Conservation (phyloP, 2,113 vertebrate species). For the Tyto alba region DNA sequence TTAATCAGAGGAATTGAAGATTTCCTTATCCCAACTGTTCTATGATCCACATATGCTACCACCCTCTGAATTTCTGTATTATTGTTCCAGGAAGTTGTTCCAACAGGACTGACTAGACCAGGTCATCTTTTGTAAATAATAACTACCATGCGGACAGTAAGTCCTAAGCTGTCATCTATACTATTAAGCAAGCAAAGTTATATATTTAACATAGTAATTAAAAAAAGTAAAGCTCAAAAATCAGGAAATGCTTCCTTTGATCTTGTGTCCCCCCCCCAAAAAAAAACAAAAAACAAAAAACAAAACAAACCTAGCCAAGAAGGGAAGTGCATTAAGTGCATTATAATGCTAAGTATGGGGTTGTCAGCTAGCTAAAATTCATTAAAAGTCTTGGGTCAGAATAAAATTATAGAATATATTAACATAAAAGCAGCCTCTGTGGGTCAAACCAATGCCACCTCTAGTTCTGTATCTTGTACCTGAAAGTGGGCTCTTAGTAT, state of each 20-base stretch:
- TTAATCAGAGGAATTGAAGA: not conserved
- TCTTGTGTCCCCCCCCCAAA: not conserved
- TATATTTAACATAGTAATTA: not conserved
- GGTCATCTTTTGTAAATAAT: not conserved
- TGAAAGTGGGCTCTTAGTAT: not conserved
- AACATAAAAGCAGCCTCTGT: not conserved
- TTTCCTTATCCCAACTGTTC: not conserved
- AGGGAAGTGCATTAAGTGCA: not conserved
- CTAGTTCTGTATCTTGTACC: not conserved
- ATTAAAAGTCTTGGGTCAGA: not conserved
- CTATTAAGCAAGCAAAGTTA: not conserved
- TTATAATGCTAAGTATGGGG: not conserved
- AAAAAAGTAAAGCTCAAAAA: not conserved
- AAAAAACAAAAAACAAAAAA: not conserved
- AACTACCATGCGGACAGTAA: not conserved
- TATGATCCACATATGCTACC: not conserved
- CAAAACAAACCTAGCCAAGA: not conserved
- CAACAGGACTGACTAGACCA: not conserved
- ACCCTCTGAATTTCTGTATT: not conserved
- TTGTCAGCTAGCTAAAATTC: not conserved
- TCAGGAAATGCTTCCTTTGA: not conserved
- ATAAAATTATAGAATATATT: not conserved
- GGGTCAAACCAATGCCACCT: not conserved
- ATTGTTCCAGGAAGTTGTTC: not conserved
- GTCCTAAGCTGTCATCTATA: not conserved